Evolutionary conservation across 2,888 invertebrate species (phyloP), one percentile per base, ranked within the genome.

Genomic region (Yponomeuta evonymella): DNA sequence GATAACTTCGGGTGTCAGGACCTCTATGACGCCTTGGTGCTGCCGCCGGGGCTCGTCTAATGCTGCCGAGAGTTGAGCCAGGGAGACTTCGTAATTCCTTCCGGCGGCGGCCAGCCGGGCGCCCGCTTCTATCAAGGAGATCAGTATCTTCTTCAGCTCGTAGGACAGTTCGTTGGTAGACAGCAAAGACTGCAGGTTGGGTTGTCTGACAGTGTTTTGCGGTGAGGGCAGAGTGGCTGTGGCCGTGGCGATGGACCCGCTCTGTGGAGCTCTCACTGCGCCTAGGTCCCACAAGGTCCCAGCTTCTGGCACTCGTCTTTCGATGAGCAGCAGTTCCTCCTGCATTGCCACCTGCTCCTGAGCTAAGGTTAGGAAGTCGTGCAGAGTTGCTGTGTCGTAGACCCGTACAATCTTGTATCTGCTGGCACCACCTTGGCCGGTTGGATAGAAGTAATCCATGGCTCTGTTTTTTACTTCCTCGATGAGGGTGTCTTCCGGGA

Each of bases 121-220:
- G 0, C 92, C 92, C 0, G 90, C 90, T 79, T 91, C 91, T 48
- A 92, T 86, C 30, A 92, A 74, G 1, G 91, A 90, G 74, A 92
- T 92, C 0, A 92, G 74, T 43, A 92, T 92, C 73, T 92, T 92
- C 2, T 84, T 77, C 62, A 92, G 73, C 72, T 92, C 92, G 51
- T 82, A 87, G 0, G 91, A 86, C 3, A 92, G 71, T 73, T 92
- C 92, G 71, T 92, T 91, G 0, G 92, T 92, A 0, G 92, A 89
- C 0, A 92, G 76, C 2, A 92, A 73, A 0, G 92, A 87, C 71
- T 91, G 91, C 0, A 92, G 78, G 70, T 92, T 89, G 0, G 91
- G 92, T 71, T 91, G 91, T 9, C 87, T 76, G 0, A 85, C 75
- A 0, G 81, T 72, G 72, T 80, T 83, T 63, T 83, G 82, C 2